Evolutionary conservation across 2,113 vertebrate genomes (phyloP).

Genomic region (Aegotheles bennettii): DNA sequence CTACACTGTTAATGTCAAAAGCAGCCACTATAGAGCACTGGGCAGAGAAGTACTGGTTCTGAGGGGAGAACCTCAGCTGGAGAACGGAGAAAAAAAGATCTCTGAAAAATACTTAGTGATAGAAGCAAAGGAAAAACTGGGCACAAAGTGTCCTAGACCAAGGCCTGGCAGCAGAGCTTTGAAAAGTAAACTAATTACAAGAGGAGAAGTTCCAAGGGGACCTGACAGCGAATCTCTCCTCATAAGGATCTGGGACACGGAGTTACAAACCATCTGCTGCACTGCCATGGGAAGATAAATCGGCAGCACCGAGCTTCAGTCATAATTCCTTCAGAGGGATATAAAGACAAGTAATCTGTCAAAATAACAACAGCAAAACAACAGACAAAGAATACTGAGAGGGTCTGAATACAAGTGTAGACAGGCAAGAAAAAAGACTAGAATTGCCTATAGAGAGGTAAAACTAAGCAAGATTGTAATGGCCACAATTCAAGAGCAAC

Average conservation of each 20-base stretch:
- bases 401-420: not conserved
- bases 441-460: not conserved
- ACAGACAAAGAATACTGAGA: not conserved
- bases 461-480: not conserved
- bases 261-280: not conserved
- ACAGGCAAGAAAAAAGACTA: not conserved
- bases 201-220: not conserved
- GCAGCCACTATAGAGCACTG: not conserved
- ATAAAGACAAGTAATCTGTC: not conserved
- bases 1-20: not conserved
- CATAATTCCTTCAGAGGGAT: not conserved
- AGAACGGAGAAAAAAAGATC: not conserved
- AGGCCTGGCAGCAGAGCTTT: not conserved
- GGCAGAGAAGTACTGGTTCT: not conserved
- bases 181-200: not conserved
- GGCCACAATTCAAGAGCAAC: not conserved
- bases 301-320: not conserved
- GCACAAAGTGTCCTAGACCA: not conserved
- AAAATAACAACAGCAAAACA: not conserved
- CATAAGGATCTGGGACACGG: not conserved
- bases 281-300: not conserved
- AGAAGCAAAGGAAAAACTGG: not conserved
- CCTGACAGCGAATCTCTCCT: not conserved
- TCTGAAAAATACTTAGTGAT: not conserved
- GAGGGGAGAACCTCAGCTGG: not conserved